Evolutionary conservation across 2,113 vertebrate species (phyloP), one percentile per base, ranked within the genome.

Genomic region (Sapajus apella): DNA sequence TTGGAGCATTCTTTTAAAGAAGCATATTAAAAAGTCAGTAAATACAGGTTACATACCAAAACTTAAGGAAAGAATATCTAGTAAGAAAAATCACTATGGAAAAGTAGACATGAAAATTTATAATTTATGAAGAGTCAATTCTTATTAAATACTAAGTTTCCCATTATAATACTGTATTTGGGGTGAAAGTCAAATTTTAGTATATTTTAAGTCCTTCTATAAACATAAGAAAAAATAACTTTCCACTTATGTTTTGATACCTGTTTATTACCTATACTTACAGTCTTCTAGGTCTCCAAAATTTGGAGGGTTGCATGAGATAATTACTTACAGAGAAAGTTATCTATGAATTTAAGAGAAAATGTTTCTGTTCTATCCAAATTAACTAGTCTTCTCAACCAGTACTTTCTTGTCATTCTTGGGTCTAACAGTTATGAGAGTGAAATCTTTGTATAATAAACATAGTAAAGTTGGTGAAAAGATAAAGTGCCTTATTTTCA

Each of bases 271-370:
- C 45, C 4, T 79, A 13, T 66, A 52, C 84, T 70, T 80, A 64
- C 68, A 77, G 25, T 81, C 25, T 64, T 84, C 27, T 94, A 45
- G 11, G 5, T 72, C 91, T 61, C 61, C 14, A 58, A 80, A 88
- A 90, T 90, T 86, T 79, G 8, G 40, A 92, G 9, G 37, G 43
- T 21, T 68, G 35, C 73, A 75, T 95, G 58, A 94, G 30, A 81
- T 96, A 70, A 93, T 93, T 72, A 50, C 40, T 73, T 86, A 47
- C 64, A 72, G 11, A 86, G n/a, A 94, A 94, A 45, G 12, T 50
- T 73, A 20, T 47, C 25, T 61, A 52, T 32, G 12, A 85, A 40
- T 81, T 84, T 95, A 55, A 56, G 52, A 82, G 25, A 64, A 68
- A 56, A n/a, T 80, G 3, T 43, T 72, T 75, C 17, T 79, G 13